These are phyloP conservation scores for Fragum whitleyi DNA, from an alignment of 2,888 invertebrate genomes.

Conservation along the genomic window DNA sequence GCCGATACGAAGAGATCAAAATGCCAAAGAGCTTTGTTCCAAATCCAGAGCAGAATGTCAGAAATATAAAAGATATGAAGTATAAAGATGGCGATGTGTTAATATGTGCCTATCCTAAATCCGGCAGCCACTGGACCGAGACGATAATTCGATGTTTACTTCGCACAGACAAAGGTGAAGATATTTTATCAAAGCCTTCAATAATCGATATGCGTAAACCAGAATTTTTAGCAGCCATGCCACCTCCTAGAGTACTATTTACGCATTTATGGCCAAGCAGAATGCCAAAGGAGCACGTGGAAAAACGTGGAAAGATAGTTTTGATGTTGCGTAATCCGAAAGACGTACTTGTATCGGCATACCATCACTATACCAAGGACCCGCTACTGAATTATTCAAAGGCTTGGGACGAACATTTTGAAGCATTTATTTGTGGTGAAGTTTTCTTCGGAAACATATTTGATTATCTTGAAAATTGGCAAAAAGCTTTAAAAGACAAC, in stretches of 20 bases:
- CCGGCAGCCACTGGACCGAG: slow-evolving; percentile 4
- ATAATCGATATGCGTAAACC: neutral
- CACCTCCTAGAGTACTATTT: neutral
- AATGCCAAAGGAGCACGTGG: slow-evolving; percentile 12
- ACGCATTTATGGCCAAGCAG: slow-evolving; percentile 5
- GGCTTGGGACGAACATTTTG: neutral
- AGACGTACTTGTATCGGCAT: neutral
- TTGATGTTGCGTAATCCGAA: slow-evolving; percentile 18
- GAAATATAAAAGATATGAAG: neutral
- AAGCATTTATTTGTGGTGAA: neutral
- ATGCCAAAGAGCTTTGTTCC: neutral
- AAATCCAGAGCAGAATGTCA: neutral
- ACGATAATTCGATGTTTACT: slow-evolving; percentile 12
- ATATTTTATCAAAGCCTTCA: neutral
- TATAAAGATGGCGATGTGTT: neutral
- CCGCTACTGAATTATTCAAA: neutral
- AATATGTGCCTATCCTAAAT: slow-evolving; percentile 2
- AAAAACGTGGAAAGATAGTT: slow-evolving; percentile 13
- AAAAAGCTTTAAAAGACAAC: neutral
- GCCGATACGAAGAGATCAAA: neutral
- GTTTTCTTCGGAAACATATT: slow-evolving; percentile 1
- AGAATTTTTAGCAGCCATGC: neutral
- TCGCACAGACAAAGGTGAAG: neutral
- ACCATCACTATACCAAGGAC: neutral
- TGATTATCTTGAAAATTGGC: slow-evolving; percentile 4